Percentiles rank a stretch among this genome's conserved stretches.
Evolutionary conservation across 2,888 invertebrate species (phyloP).

Genomic region (Hydropsyche betteni): DNA sequence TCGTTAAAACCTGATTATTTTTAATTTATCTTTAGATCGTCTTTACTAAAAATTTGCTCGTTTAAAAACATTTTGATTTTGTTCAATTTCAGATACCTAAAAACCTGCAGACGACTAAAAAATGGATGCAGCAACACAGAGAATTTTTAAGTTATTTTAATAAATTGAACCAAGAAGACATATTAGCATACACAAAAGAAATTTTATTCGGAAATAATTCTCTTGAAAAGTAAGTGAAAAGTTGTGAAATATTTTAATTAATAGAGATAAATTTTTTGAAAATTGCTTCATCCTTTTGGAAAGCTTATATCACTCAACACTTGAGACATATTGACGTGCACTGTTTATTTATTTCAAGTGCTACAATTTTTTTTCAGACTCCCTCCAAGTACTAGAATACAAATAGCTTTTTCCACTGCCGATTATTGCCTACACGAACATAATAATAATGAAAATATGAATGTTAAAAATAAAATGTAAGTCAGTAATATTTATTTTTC

Average conservation of each 20-base stretch:
- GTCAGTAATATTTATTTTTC: background rate
- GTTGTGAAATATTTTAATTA: background rate
- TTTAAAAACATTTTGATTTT: background rate
- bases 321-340: too few relatives aligned
- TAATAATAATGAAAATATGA: slow-evolving; percentile 56
- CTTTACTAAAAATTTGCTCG: too few relatives aligned
- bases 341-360: background rate
- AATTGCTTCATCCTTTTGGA: too few relatives aligned
- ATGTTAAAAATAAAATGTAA: slow-evolving; percentile 51
- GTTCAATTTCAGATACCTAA: slow-evolving; percentile 40
- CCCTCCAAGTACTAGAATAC: slow-evolving; percentile 59
- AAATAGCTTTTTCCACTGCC: slow-evolving; percentile 52
- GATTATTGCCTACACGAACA: slow-evolving; percentile 50
- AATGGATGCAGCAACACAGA: slow-evolving; percentile 67
- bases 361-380: slow-evolving; percentile 55
- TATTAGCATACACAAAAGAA: slow-evolving; percentile 58
- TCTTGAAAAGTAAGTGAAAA: slow-evolving; percentile 56
- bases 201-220: slow-evolving; percentile 60
- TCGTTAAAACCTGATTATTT: too few relatives aligned
- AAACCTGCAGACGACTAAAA: slow-evolving; percentile 56
- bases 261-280: too few relatives aligned
- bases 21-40: too few relatives aligned
- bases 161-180: slow-evolving; percentile 61
- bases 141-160: slow-evolving; percentile 65
- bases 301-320: too few relatives aligned